phyloP scores from a whole-genome alignment of 1,140 invertebrate genomes.

The Atta colombica region DNA sequence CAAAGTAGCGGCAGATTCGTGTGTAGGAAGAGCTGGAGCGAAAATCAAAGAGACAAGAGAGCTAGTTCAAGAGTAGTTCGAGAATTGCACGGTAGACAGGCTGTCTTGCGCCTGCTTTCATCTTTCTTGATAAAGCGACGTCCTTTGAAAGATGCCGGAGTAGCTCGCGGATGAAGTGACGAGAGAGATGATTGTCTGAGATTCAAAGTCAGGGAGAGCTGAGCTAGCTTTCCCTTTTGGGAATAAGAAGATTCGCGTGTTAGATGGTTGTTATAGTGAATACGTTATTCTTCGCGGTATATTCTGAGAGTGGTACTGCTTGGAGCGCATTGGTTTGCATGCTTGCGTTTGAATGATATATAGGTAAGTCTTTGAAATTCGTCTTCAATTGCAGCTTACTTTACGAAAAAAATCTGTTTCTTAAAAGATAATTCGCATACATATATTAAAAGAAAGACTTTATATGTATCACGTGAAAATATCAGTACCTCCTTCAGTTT shows the following conservation, averaged over 20 bases:
- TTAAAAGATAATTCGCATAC: neutral
- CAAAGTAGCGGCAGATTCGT: slow-evolving; percentile 63
- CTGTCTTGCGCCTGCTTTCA: slow-evolving; percentile 42
- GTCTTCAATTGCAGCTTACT: neutral
- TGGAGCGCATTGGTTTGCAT: slow-evolving; percentile 10
- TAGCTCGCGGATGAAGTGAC: neutral
- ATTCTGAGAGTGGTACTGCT: slow-evolving; percentile 21
- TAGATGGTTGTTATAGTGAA: slow-evolving; percentile 50
- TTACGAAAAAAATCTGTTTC: slow-evolving; percentile 7
- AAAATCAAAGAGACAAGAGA: slow-evolving; percentile 29
- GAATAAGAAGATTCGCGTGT: slow-evolving; percentile 38
- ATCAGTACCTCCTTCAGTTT: neutral
- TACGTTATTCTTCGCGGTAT: slow-evolving; percentile 38
- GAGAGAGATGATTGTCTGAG: slow-evolving; percentile 13
- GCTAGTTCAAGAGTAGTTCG: slow-evolving; percentile 62
- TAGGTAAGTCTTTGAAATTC: slow-evolving; percentile 8
- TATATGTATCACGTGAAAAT: neutral
- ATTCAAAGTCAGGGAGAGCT: slow-evolving; percentile 29
- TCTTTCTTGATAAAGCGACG: slow-evolving; percentile 40
- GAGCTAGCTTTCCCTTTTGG: neutral
- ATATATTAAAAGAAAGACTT: neutral
- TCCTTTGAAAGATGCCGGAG: slow-evolving; percentile 51
- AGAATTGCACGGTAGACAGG: slow-evolving; percentile 43
- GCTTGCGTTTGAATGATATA: neutral
- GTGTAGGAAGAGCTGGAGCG: slow-evolving; percentile 15